A percentile compares a stretch with the other conserved stretches of the same genome.
Conservation (phyloP, 2,113 vertebrate species). For the Solenodon paradoxus region DNA sequence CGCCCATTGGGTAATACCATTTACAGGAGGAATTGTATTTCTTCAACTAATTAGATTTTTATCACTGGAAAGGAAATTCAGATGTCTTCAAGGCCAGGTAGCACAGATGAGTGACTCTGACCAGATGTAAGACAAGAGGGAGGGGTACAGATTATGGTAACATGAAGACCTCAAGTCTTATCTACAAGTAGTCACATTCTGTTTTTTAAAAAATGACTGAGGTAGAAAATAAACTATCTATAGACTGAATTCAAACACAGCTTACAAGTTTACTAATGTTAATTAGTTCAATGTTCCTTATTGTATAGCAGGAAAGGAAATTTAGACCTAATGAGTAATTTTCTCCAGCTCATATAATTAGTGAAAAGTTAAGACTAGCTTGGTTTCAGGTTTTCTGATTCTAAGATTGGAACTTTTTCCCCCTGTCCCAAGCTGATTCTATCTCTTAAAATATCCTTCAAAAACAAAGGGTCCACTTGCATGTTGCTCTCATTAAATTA, state of each 20-base stretch:
- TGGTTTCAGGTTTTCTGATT: background rate
- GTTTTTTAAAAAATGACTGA: background rate
- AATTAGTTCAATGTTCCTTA: background rate
- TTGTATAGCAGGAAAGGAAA: background rate
- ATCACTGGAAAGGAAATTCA: background rate
- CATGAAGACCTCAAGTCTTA: background rate
- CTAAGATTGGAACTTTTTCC: background rate
- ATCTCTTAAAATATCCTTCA: background rate
- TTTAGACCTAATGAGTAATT: background rate
- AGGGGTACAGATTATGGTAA: background rate
- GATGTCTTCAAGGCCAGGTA: background rate
- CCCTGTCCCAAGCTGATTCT: background rate
- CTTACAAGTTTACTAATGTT: background rate
- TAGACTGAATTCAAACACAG: background rate
- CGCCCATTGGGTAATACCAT: background rate
- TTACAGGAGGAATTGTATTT: background rate
- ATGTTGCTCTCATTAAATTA: background rate
- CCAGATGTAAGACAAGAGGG: background rate
- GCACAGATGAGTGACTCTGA: background rate
- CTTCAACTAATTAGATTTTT: conserved; percentile 10
- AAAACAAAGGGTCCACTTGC: background rate
- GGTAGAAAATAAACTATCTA: background rate
- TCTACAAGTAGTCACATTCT: background rate
- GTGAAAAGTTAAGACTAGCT: background rate
- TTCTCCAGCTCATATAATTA: background rate